Conservation (phyloP, 2,797 vertebrate genomes). For the Pangasius sanitwongsei region DNA sequence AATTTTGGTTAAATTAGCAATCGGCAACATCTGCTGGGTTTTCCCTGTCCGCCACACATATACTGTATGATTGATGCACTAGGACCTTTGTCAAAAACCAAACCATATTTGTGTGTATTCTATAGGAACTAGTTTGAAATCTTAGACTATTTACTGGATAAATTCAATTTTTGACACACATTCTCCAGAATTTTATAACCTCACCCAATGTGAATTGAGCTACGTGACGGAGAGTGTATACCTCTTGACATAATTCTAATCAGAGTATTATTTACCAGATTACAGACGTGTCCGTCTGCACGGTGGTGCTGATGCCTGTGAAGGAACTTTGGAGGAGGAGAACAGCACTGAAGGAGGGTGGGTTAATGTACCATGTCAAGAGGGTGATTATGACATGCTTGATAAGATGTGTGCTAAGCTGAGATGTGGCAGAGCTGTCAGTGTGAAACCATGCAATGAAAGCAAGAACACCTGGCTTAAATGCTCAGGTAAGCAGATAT, state of each 20-base stretch:
- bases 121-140: background rate
- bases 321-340: constrained; percentile 51
- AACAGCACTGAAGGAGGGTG: accelerated
- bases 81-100: background rate
- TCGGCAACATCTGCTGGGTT: background rate
- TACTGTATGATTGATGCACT: background rate
- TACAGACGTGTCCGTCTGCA: constrained; percentile 45
- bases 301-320: constrained; percentile 57
- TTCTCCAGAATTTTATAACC: background rate
- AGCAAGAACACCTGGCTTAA: background rate
- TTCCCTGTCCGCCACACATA: background rate
- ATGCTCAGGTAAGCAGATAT: constrained; percentile 28
- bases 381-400: background rate
- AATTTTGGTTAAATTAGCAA: too few species aligned
- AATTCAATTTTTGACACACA: background rate
- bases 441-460: accelerated
- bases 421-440: constrained; percentile 50
- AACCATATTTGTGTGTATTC: background rate
- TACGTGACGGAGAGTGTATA: background rate
- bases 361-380: background rate
- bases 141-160: background rate
- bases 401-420: constrained; percentile 48
- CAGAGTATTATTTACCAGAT: constrained; percentile 50
- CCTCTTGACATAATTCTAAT: background rate
- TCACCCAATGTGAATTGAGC: background rate